Evolutionary conservation across 2,888 invertebrate genomes (phyloP), one percentile per base, ranked within the genome.

Genomic region (Minunthozetes semirufus): DNA sequence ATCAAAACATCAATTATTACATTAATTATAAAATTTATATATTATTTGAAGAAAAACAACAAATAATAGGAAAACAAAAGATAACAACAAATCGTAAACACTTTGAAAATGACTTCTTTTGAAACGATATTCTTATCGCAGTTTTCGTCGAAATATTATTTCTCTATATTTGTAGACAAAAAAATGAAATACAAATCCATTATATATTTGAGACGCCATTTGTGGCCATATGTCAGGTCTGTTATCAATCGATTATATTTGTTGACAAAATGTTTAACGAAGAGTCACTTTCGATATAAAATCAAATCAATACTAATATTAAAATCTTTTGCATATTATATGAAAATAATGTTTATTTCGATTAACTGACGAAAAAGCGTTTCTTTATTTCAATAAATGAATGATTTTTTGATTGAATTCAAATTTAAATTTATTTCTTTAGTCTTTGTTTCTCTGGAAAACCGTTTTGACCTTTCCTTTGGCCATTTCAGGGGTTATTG

Each of bases 401-500:
- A 61, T 56, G 56, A 56, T 25, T 56, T 56, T 56, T 56, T 56
- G 56, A 56, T 56, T 56, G 22, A 56, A 56, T 50, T 8, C 46
- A 48, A 48, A 48, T 2, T 48, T 50, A 9, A 13, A 9, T 42
- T 42, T 13, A 46, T 68, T 15, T 25, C 0, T 56, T 73, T 46
- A 73, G 8, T 74, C 22, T 48, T 76, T 74, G 25, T 77, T 75
- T 48, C 77, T 68, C 11, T 42, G 38, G 48, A 73, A 77, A 17
- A 77, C 61, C 22, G 61, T 59, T 56, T 76, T 78, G n/a, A 22
- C 56, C 11, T 13, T 38, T 22, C 77, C 76, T 50, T 66, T 76
- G 0, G 76, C 78, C 70, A 76, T 50, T 73, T 78, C 77, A 15
- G 76, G 76, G n/a, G 75, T 71, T 25, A 75, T 61, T 6, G 79